Evolutionary conservation across 1,140 invertebrate species (phyloP).

Genomic region (Anastatus disparis): DNA sequence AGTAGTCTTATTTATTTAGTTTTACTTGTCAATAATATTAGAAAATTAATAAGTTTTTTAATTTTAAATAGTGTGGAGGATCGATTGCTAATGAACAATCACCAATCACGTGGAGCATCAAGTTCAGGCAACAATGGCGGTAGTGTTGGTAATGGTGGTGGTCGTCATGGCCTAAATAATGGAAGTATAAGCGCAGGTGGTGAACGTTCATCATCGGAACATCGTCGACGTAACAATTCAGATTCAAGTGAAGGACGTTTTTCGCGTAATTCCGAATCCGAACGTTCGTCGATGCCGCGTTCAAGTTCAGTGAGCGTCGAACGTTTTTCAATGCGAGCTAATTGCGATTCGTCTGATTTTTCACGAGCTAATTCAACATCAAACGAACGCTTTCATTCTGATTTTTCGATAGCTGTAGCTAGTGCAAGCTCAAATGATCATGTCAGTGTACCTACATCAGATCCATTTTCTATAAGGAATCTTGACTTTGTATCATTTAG

Average conservation of each 20-base stretch:
- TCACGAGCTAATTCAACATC: slow-evolving; percentile 63
- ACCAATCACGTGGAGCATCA: background rate
- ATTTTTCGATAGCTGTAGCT: slow-evolving; percentile 64
- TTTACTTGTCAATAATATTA: too few species aligned
- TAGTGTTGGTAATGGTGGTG: slow-evolving; percentile 21
- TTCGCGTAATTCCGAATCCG: slow-evolving; percentile 60
- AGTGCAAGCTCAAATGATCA: slow-evolving; percentile 64
- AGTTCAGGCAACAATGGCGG: background rate
- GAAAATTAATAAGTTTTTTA: too few species aligned
- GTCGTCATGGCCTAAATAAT: slow-evolving; percentile 28
- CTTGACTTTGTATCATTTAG: slow-evolving; percentile 61
- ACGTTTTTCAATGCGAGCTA: slow-evolving; percentile 63
- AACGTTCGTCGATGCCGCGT: slow-evolving; percentile 61
- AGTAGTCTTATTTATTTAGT: too few species aligned
- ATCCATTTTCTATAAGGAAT: slow-evolving; percentile 62
- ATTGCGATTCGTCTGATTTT: slow-evolving; percentile 64
- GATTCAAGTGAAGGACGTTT: slow-evolving; percentile 62
- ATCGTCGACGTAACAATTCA: slow-evolving; percentile 56
- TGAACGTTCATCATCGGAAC: background rate
- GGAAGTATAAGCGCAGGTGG: slow-evolving; percentile 7
- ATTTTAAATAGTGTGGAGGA: slow-evolving; percentile 55
- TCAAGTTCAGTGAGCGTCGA: slow-evolving; percentile 63
- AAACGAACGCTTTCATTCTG: slow-evolving; percentile 64
- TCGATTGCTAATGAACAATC: slow-evolving; percentile 57
- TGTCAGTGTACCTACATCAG: slow-evolving; percentile 60